Conservation (phyloP, 2,113 vertebrate species). For the Manacus vitellinus region DNA sequence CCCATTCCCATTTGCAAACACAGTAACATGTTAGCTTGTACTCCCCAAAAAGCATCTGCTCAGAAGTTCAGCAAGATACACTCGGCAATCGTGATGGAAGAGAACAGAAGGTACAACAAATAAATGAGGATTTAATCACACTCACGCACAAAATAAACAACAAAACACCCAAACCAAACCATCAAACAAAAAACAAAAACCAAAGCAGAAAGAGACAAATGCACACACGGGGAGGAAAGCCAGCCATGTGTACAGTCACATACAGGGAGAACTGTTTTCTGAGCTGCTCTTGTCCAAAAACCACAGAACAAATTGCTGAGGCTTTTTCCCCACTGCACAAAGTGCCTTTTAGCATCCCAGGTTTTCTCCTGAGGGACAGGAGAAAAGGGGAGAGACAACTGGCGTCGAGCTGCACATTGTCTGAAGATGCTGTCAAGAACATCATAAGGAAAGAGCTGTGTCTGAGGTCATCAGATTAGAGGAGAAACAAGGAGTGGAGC, state of each 20-base stretch:
- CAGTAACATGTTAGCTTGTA: neutral
- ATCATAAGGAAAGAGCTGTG: constrained; percentile 71
- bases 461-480: constrained; percentile 78
- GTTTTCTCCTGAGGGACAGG: constrained; percentile 63
- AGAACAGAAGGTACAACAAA: neutral
- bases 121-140: neutral
- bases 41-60: neutral
- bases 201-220: neutral
- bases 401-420: constrained; percentile 66
- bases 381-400: constrained; percentile 54
- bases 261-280: constrained; percentile 10
- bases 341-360: constrained; percentile 70
- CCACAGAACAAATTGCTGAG: constrained; percentile 61
- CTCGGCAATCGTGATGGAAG: neutral
- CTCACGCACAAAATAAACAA: neutral
- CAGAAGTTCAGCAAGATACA: neutral
- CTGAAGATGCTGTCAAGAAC: constrained; percentile 74
- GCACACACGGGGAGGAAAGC: neutral
- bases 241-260: neutral
- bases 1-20: neutral
- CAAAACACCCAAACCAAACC: neutral
- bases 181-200: neutral
- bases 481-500: constrained; percentile 41
- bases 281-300: constrained; percentile 50
- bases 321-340: constrained; percentile 40